Evolutionary conservation across 2,113 vertebrate genomes (phyloP).

Genomic region (Colistium nudipinnis): DNA sequence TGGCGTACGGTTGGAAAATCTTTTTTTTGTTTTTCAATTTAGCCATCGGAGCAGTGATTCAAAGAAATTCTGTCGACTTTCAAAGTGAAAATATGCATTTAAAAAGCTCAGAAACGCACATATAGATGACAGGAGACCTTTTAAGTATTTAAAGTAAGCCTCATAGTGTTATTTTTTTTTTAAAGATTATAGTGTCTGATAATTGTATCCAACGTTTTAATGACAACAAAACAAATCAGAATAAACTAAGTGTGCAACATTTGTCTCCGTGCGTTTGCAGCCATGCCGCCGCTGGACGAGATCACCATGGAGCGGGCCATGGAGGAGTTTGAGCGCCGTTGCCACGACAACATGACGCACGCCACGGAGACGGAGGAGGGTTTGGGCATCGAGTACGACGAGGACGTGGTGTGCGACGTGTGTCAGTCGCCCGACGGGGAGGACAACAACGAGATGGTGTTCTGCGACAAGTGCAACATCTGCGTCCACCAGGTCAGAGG

Average conservation of each 20-base stretch:
- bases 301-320: slow-evolving; percentile 91
- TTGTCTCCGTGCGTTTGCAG: slow-evolving; percentile 31
- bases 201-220: no score
- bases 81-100: no score
- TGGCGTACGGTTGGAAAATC: no score
- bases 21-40: no score
- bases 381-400: slow-evolving; percentile 96
- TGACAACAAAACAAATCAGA: neutral
- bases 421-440: slow-evolving; percentile 97
- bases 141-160: no score
- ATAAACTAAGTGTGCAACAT: no score
- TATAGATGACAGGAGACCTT: no score
- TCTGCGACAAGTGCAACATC: slow-evolving; percentile 99
- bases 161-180: no score
- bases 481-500: slow-evolving; percentile 94
- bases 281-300: slow-evolving; percentile 87
- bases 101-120: no score
- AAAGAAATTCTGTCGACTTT: no score
- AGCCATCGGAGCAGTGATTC: no score
- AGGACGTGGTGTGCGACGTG: slow-evolving; percentile 97
- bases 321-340: slow-evolving; percentile 92
- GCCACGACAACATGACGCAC: slow-evolving; percentile 93
- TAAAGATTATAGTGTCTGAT: no score
- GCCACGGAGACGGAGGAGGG: slow-evolving; percentile 95
- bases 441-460: slow-evolving; percentile 99